Evolutionary conservation across 2,888 invertebrate species (phyloP), one percentile per base, ranked within the genome.

Genomic region (Brachynemurus nebulosus): DNA sequence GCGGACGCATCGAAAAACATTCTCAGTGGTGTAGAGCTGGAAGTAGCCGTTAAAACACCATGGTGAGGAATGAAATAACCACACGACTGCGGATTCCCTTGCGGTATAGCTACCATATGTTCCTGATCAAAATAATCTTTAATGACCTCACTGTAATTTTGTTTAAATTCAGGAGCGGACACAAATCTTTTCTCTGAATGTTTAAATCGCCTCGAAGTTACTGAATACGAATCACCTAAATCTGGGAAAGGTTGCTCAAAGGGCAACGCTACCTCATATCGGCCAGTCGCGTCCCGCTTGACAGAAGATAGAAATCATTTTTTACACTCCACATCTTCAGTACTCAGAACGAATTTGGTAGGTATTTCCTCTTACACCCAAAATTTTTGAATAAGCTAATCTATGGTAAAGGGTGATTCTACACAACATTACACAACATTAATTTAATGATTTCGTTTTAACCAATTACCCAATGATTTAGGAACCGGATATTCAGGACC

Each of bases 1-100:
- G 27, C 27, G 11, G 27, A 25, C 8, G 27, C 27, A 25, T 25
- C 27, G 11, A 25, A 25, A 8, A 25, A 8, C 11, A 25, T 11
- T 25, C 27, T 8, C 11, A 25, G 11, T 9, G 27, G 27, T 9
- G 27, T 25, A 11, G 27, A 25, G 14, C 35, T 8, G 14, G 35
- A 35, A 35, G 11, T 35, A 35, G 12, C 9, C 14, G 8, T 35
- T 35, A 12, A 8, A 11, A 35, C 14, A 7, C 11, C 35, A 12
- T 35, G 35, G 12, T 35, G 35, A 11, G 35, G 35, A 35, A 35
- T 35, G 12, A 11, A 35, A 35, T 35, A 35, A 35, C 35, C 14
- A 11, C 12, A 12, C 12, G 35, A 35, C 12, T 35, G 7, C 12
- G 35, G 12, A 35, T 35, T 14, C 8, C 35, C 8, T 7, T 35